Evolutionary conservation across 2,113 vertebrate species (phyloP).

Genomic region (Geococcyx californianus): DNA sequence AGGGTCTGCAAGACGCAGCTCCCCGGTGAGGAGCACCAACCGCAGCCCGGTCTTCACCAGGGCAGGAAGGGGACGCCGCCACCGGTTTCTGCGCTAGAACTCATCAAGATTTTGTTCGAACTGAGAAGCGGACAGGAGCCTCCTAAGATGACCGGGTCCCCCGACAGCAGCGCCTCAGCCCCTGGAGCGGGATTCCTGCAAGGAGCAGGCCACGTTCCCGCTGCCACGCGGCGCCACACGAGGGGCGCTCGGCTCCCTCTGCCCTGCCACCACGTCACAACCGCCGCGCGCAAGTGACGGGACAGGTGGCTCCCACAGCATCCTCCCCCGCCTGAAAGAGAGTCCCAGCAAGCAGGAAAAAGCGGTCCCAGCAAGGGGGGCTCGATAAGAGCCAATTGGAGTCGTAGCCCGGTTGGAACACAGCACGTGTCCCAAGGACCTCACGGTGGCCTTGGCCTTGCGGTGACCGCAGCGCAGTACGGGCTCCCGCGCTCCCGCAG

Average conservation of each 20-base stretch:
- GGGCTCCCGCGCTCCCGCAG: fast-evolving
- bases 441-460: neutral
- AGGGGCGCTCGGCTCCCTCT: neutral
- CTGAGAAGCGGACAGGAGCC: neutral
- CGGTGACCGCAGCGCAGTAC: neutral
- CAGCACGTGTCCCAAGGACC: fast-evolving
- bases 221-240: no score
- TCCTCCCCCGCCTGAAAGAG: neutral
- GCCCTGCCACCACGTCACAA: neutral
- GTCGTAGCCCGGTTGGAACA: neutral
- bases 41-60: neutral
- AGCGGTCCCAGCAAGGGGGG: neutral
- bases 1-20: neutral
- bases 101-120: neutral
- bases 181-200: neutral
- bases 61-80: neutral
- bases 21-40: neutral
- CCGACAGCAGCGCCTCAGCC: neutral
- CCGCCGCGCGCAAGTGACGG: fast-evolving
- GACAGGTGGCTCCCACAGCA: neutral
- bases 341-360: neutral
- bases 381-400: neutral
- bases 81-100: neutral
- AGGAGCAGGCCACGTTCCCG: neutral
- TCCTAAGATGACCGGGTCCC: neutral